Base-by-base conservation (phyloP, 2,888 invertebrate genomes). In the Malacosoma neustria region DNA sequence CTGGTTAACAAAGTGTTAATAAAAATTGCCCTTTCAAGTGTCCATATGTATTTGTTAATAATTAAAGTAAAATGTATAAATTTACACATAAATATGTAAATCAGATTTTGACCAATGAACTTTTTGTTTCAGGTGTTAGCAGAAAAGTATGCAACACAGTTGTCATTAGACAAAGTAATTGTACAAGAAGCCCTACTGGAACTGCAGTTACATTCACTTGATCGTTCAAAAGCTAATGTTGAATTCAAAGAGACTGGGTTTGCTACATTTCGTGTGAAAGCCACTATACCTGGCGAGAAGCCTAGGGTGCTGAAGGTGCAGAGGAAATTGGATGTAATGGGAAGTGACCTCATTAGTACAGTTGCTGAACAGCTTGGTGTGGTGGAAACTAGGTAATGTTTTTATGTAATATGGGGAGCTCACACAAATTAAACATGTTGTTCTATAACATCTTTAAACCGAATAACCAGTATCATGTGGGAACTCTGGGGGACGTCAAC, bases 261-360 rank as follows among this genome's bases (percentile, higher is more conserved):
- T 36, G 94, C 94, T 0, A 91, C 92, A 0, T 71, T 95, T 13
- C 89, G 91, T 61, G 81, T 95, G 1, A 90, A 91, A 48, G 85
- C 91, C 1, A 87, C 89, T 0, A 68, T 85, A 36, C 81, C 87
- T 0, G 82, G 87, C 6, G 77, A 84, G 37, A 86, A 82, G 30
- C 81, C 89, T 0, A 73, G 52, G 41, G 51, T 79, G 9, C 40
- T 89, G 2, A 87, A 87, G 35, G 67, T 92, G 1, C 88, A 90
- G 61, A 85, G 89, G 42, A 72, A 81, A 32, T 58, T 93, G 2
- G 81, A 82, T 32, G 72, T 72, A 0, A 52, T 70, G 36, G 91
- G 90, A 0, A 71, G 65, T 14, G 89, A 90, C 7, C 62, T 93
- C 13, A 89, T 90, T 34, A 54, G 67, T 29, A 53, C 72, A 1